Evolutionary conservation across 1,140 invertebrate species (phyloP).

Genomic region (Cydia fagiglandana): DNA sequence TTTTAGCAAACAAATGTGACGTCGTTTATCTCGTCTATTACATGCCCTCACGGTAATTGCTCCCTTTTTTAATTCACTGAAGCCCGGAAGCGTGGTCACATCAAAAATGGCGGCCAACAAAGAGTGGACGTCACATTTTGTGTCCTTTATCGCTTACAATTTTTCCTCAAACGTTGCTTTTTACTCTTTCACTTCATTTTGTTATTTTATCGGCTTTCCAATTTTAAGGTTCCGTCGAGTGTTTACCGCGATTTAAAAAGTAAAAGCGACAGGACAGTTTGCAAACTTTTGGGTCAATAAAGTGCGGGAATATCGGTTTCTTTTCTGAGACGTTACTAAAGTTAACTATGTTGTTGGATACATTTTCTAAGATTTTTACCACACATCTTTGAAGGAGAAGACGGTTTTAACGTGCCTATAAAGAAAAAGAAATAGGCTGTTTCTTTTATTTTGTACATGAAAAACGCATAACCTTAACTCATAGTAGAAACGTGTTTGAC

Average conservation of each 20-base stretch:
- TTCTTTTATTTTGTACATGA: too few species aligned
- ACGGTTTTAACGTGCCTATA: too few species aligned
- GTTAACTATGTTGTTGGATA: too few species aligned
- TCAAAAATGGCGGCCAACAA: conserved; percentile 8
- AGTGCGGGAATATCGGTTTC: too few species aligned
- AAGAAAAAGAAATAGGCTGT: too few species aligned
- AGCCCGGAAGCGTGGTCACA: conserved; percentile 15
- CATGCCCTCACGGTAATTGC: background rate
- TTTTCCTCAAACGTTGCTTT: conserved; percentile 21
- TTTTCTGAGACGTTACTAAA: too few species aligned
- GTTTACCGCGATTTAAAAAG: conserved; percentile 33
- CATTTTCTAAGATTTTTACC: too few species aligned
- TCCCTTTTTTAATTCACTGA: conserved; percentile 6
- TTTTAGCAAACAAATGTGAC: background rate
- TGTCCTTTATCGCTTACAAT: conserved; percentile 23
- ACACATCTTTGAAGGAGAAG: too few species aligned
- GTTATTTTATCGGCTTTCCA: conserved; percentile 27
- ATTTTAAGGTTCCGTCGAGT: conserved; percentile 2
- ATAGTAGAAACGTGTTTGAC: too few species aligned
- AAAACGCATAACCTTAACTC: too few species aligned
- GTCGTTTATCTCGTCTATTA: background rate
- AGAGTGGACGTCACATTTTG: conserved; percentile 30
- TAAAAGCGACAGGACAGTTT: too few species aligned
- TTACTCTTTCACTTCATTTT: conserved; percentile 7
- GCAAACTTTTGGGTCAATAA: too few species aligned